Evolutionary conservation across 2,113 vertebrate species (phyloP).

Genomic region (Ammospiza caudacuta): DNA sequence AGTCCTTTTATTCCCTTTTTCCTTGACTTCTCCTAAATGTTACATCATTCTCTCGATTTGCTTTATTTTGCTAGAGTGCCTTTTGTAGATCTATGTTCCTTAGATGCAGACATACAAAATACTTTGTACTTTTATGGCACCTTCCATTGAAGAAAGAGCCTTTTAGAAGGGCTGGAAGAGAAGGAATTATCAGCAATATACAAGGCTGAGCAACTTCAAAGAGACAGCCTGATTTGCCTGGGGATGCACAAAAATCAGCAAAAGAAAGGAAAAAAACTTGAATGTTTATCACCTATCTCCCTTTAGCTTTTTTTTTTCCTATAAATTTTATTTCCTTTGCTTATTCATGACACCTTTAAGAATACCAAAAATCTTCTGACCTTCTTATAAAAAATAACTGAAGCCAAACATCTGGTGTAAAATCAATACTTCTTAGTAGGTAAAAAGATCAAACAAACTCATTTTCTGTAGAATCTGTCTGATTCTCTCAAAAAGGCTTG

Average conservation of each 20-base stretch:
- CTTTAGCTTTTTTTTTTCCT: not conserved
- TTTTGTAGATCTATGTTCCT: not conserved
- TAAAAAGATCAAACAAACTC: not conserved
- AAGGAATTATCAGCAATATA: not conserved
- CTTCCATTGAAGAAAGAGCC: not conserved
- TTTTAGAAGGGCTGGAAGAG: not conserved
- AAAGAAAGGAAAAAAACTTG: not conserved
- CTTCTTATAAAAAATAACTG: not conserved
- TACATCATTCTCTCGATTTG: not conserved
- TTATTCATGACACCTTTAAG: not conserved
- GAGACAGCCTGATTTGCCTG: not conserved
- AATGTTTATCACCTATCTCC: not conserved
- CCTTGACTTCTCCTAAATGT: not conserved
- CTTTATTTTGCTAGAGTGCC: not conserved
- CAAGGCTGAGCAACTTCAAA: not conserved
- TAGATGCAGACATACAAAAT: not conserved
- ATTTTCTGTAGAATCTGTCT: not conserved
- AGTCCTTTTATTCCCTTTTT: not conserved
- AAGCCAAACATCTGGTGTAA: not conserved
- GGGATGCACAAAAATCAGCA: not conserved
- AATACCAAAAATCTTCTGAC: not conserved
- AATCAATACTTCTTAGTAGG: not conserved
- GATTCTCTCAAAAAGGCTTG: not conserved
- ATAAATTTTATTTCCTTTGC: not conserved
- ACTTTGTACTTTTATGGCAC: not conserved